Conservation (phyloP, 1,140 invertebrate genomes). For the Megalopta genalis region DNA sequence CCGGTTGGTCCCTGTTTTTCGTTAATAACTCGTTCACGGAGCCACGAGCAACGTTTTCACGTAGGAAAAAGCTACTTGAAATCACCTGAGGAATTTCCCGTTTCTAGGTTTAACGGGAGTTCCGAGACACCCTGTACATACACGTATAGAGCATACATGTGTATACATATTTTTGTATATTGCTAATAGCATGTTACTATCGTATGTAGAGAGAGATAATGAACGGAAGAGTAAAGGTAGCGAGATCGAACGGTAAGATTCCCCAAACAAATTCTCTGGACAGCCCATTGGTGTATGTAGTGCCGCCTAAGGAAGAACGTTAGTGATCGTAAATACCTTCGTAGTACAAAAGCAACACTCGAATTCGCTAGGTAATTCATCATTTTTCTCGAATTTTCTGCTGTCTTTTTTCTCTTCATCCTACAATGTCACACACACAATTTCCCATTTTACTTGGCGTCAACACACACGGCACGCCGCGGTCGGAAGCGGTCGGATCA, state of each 20-base stretch:
- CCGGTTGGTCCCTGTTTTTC: too few species aligned
- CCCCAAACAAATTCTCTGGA: conserved; percentile 27
- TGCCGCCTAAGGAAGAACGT: conserved; percentile 61
- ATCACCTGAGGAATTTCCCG: too few species aligned
- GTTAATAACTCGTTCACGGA: too few species aligned
- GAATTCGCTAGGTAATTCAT: conserved; percentile 93
- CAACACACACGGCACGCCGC: conserved; percentile 27
- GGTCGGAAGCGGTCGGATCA: conserved; percentile 61
- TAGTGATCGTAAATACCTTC: conserved; percentile 86
- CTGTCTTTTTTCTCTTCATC: conserved; percentile 85
- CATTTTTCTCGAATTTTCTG: conserved; percentile 86
- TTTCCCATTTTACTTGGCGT: conserved; percentile 60
- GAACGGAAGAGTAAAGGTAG: neutral
- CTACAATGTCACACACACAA: conserved; percentile 81
- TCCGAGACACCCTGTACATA: too few species aligned
- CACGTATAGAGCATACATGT: too few species aligned
- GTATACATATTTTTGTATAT: too few species aligned
- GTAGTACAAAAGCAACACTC: conserved; percentile 97
- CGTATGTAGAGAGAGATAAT: neutral
- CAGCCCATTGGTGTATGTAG: conserved; percentile 66
- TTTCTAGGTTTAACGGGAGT: too few species aligned
- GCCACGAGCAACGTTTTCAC: too few species aligned
- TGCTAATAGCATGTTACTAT: too few species aligned
- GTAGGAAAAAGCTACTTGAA: too few species aligned
- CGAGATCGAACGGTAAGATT: too few species aligned